Evolutionary conservation across 2,797 vertebrate species (phyloP), one percentile per base, ranked within the genome.

Genomic region (Podarcis lilfordi): DNA sequence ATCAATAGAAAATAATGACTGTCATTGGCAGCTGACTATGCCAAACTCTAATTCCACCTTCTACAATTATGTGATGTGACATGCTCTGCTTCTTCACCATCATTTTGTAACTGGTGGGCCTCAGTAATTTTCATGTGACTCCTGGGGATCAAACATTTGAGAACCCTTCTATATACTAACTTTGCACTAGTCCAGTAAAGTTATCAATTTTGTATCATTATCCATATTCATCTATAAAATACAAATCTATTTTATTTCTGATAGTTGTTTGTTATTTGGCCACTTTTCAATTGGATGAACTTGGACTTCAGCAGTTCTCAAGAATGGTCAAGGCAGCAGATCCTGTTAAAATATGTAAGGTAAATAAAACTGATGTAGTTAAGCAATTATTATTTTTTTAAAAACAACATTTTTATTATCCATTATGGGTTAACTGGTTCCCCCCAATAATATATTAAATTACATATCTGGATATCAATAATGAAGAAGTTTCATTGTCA

Each of bases 221-320:
- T 55, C 50, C 50, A 55, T 55, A 55, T 82, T 84, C 19, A 5
- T 76, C 84, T 11, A 35, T 88, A 40, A 7, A 87, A 93, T 94
- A 91, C 90, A 88, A 91, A 69, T 89, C 0, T 89, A 1, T 93
- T 4, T 93, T 4, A 93, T 84, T 93, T 93, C 92, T 92, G 81
- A 8, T 87, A 99, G 98, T 98, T 94, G 95, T 98, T 93, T 98
- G 98, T 94, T 99, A 98, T 92, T 96, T 99, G 90, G 95, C 97
- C 87, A 96, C 93, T 1, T 99, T 99, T 97, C 95, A 94, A 86
- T 96, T 99, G 29, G 97, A 98, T 85, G 97, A 98, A 61, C 96
- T 98, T 0, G 98, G 98, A 93, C 84, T 98, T 87, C 96, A 95
- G 80, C 35, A 76, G 81, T 99, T 99, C 94, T 93, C 96, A 64